These are phyloP conservation scores for Anser cygnoides DNA, from an alignment of 2,113 vertebrate species.

Conservation along the genomic window DNA sequence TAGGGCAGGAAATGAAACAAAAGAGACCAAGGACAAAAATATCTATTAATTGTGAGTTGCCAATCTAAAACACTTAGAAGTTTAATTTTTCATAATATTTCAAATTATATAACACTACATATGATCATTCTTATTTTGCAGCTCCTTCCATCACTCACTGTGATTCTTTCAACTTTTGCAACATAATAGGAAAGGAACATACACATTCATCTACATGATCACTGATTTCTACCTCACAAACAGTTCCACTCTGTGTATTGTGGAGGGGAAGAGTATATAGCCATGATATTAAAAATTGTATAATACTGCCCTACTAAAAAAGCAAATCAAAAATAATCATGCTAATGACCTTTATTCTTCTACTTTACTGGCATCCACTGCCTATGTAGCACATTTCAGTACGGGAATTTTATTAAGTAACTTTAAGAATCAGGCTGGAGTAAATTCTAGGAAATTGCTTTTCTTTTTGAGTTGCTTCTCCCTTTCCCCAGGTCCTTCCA, in stretches of 20 bases:
- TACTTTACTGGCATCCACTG: neutral
- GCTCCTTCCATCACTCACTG: neutral
- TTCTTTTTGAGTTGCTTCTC: neutral
- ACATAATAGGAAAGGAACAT: neutral
- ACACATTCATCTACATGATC: neutral
- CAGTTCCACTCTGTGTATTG: neutral
- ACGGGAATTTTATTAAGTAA: neutral
- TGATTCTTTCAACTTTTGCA: neutral
- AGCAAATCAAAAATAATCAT: neutral
- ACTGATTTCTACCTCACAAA: neutral
- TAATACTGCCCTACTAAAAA: neutral
- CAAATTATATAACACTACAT: neutral
- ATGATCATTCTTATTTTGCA: neutral
- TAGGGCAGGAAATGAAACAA: conserved; percentile 28
- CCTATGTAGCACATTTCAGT: neutral
- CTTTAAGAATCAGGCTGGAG: neutral
- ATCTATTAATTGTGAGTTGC: neutral
- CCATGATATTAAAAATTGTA: neutral
- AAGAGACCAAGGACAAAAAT: conserved; percentile 25
- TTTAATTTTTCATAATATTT: neutral
- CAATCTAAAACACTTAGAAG: neutral
- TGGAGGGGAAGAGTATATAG: neutral
- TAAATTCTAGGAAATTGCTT: neutral
- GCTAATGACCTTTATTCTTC: neutral
- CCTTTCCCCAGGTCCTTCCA: neutral